Evolutionary conservation across 2,888 invertebrate species (phyloP).

Genomic region (Drosophila parthenogenetica): DNA sequence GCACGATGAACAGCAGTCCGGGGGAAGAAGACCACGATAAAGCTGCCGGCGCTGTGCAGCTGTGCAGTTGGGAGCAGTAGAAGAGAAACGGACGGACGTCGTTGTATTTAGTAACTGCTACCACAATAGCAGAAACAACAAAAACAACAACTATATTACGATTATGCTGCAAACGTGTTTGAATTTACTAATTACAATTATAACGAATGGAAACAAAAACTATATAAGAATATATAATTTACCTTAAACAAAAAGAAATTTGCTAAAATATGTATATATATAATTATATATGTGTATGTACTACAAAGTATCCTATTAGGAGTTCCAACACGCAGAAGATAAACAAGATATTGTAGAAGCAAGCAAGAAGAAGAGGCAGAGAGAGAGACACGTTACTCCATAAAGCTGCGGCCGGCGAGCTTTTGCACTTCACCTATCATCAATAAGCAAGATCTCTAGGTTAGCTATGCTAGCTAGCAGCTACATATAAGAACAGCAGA

Average conservation of each 20-base stretch:
- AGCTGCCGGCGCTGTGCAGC: conserved; percentile 42
- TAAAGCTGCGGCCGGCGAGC: conserved; percentile 73
- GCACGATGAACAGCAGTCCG: conserved; percentile 42
- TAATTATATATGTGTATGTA: conserved; percentile 50
- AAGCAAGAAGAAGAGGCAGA: conserved; percentile 26
- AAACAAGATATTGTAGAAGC: conserved; percentile 60
- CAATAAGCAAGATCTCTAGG: conserved; percentile 73
- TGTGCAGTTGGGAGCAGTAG: conserved; percentile 46
- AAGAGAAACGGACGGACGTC: conserved; percentile 33
- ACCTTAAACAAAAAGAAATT: conserved; percentile 51
- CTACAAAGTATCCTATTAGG: conserved; percentile 71
- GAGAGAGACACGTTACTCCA: conserved; percentile 52
- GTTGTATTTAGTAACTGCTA: conserved; percentile 60
- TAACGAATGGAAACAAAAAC: conserved; percentile 65
- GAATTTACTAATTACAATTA: conserved; percentile 80
- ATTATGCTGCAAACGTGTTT: conserved; percentile 78
- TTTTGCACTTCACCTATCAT: conserved; percentile 64
- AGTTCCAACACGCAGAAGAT: conserved; percentile 70
- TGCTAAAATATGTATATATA: conserved; percentile 45
- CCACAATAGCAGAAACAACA: conserved; percentile 52
- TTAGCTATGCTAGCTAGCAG: conserved; percentile 54
- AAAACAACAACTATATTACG: conserved; percentile 63
- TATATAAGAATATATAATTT: conserved; percentile 66
- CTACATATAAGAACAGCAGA: conserved; percentile 33
- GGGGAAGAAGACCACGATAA: conserved; percentile 39